These are phyloP conservation scores for Cassiopea xamachana DNA, from an alignment of 30 jellyfish, hydroid and myxozoan species.

Conservation along the genomic window DNA sequence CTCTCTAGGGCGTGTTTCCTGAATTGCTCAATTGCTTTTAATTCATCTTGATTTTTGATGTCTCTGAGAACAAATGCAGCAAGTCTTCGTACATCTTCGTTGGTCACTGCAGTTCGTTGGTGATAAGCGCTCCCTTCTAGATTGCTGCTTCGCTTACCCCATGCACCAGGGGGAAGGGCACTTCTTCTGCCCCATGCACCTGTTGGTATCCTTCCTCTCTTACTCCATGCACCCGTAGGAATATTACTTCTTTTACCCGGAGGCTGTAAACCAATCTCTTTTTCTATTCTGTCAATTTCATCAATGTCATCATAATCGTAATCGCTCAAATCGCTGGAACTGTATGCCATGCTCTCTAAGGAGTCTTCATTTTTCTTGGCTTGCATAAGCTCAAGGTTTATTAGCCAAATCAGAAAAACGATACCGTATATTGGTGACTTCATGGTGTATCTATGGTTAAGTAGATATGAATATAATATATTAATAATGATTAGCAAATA, in stretches of 20 bases:
- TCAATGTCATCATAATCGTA: slow-evolving; percentile 3
- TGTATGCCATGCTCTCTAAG: background rate
- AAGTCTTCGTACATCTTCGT: background rate
- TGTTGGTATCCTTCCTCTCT: slow-evolving; percentile 19
- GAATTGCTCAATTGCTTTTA: no score
- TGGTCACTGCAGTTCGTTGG: background rate
- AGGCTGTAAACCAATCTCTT: background rate
- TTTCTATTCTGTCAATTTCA: background rate
- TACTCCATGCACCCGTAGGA: slow-evolving; percentile 48
- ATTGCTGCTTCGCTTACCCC: slow-evolving; percentile 12
- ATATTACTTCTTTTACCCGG: slow-evolving; percentile 18
- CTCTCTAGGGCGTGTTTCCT: slow-evolving; percentile 9
- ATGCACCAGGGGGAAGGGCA: slow-evolving; percentile 33
- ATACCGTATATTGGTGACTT: slow-evolving; percentile 13
- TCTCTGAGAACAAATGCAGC: no score
- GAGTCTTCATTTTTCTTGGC: background rate
- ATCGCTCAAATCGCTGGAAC: background rate
- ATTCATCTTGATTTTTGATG: no score
- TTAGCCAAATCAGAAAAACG: background rate
- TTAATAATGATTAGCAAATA: no score
- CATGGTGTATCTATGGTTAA: slow-evolving; percentile 3
- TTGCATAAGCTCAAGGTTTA: background rate
- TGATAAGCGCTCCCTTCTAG: background rate
- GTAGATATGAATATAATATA: no score
- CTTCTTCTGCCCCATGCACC: slow-evolving; percentile 39